These are phyloP conservation scores for Helobdella robusta DNA, from an alignment of 2,888 invertebrate genomes.

Conservation along the genomic window DNA sequence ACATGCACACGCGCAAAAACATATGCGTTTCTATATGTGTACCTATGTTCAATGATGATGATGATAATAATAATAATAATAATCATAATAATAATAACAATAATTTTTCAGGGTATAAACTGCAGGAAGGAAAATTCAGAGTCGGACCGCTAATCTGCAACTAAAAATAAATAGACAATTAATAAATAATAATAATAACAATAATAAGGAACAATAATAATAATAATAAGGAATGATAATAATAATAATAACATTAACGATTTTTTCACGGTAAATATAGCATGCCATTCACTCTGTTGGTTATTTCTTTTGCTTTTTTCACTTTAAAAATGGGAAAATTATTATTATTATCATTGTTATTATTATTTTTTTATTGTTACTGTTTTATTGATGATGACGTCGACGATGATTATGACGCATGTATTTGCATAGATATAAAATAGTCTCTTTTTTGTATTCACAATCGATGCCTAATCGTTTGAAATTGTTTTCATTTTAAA, in stretches of 20 bases:
- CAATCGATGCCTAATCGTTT: no score
- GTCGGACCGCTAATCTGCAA: slow-evolving; percentile 18
- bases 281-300: no score
- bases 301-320: no score
- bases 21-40: no score
- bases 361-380: background rate
- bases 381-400: background rate
- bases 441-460: no score
- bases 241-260: background rate
- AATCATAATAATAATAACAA: background rate
- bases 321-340: background rate
- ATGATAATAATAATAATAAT: no score
- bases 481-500: no score
- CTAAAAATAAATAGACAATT: no score
- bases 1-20: no score
- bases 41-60: no score
- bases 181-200: background rate
- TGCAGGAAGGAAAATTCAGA: slow-evolving; percentile 13
- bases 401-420: background rate
- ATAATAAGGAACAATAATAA: background rate
- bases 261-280: background rate
- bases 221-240: slow-evolving; percentile 1
- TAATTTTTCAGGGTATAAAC: background rate
- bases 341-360: slow-evolving; percentile 1
- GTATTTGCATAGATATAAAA: no score